Conservation (phyloP, 2,888 invertebrate genomes). For the Rhynchonema sp. region DNA sequence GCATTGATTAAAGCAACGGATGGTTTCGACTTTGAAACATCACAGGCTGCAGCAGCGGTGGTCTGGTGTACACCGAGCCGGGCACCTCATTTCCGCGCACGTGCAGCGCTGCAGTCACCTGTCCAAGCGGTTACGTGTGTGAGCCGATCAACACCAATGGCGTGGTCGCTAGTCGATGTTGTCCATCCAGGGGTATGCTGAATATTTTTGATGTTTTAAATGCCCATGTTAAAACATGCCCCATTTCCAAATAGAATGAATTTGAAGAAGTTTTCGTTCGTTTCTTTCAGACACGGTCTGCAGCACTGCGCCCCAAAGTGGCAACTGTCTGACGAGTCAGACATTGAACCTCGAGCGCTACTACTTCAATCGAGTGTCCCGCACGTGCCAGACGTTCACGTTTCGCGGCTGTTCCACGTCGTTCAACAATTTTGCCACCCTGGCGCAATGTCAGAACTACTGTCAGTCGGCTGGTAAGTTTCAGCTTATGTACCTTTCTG, state of each 20-base stretch:
- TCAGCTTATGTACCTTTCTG: too few relatives aligned
- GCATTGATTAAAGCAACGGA: not conserved
- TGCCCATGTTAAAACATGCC: not conserved
- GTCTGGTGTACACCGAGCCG: conserved; percentile 20
- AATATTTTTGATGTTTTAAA: not conserved
- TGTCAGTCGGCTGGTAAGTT: conserved; percentile 20
- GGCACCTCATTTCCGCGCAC: conserved; percentile 22
- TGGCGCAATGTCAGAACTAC: conserved; percentile 19
- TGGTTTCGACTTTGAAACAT: not conserved
- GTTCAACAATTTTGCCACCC: conserved; percentile 17
- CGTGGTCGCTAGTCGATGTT: conserved; percentile 17
- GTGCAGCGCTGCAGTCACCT: conserved; percentile 15
- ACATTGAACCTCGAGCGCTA: conserved; percentile 13
- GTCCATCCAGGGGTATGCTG: conserved; percentile 20
- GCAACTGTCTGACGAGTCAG: conserved; percentile 17
- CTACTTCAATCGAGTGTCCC: conserved; percentile 15
- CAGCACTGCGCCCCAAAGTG: conserved; percentile 19
- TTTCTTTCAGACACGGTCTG: conserved; percentile 16
- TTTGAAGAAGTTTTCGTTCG: not conserved
- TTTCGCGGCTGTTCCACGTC: conserved; percentile 20
- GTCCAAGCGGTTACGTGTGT: conserved; percentile 19
- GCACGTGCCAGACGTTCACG: conserved; percentile 8
- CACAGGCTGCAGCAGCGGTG: conserved; percentile 19
- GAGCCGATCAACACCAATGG: conserved; percentile 15
- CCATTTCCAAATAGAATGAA: too few relatives aligned